Evolutionary conservation across 1,140 invertebrate genomes (phyloP).

Genomic region (Aplysia californica): DNA sequence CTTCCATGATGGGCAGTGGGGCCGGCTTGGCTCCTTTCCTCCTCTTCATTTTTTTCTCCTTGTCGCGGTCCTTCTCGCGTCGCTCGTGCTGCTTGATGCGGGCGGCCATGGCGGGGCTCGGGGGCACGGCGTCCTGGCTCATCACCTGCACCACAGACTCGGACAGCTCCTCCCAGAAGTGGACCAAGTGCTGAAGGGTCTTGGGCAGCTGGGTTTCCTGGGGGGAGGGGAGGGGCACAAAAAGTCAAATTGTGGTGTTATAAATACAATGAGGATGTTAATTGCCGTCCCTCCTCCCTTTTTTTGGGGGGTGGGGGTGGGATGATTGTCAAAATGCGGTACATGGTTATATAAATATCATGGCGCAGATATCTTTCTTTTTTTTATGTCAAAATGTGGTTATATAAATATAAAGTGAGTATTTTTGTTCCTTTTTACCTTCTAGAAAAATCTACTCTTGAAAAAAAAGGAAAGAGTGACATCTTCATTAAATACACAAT

Average conservation of each 20-base stretch:
- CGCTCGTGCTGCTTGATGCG: slow-evolving; percentile 69
- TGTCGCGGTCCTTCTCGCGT: slow-evolving; percentile 66
- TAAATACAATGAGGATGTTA: too few species aligned
- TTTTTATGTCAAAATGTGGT: too few species aligned
- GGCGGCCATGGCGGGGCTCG: slow-evolving; percentile 61
- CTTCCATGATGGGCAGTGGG: slow-evolving; percentile 48
- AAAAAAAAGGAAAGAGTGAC: too few species aligned
- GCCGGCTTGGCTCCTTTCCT: slow-evolving; percentile 59
- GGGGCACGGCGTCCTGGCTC: slow-evolving; percentile 71
- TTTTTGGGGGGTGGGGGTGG: too few species aligned
- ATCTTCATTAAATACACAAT: too few species aligned
- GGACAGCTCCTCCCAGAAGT: slow-evolving; percentile 90
- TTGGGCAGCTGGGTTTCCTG: slow-evolving; percentile 81
- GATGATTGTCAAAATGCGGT: too few species aligned
- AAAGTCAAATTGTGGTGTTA: background rate
- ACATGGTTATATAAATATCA: too few species aligned
- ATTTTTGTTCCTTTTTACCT: too few species aligned
- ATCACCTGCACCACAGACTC: slow-evolving; percentile 71
- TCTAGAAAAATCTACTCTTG: too few species aligned
- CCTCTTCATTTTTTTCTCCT: slow-evolving; percentile 66
- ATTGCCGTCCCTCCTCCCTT: too few species aligned
- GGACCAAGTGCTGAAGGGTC: slow-evolving; percentile 79
- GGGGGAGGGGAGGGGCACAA: background rate
- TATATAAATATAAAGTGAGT: too few species aligned
- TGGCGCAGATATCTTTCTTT: too few species aligned